Base-by-base conservation (phyloP, 2,113 vertebrate genomes). In the Hemichromis elongatus region DNA sequence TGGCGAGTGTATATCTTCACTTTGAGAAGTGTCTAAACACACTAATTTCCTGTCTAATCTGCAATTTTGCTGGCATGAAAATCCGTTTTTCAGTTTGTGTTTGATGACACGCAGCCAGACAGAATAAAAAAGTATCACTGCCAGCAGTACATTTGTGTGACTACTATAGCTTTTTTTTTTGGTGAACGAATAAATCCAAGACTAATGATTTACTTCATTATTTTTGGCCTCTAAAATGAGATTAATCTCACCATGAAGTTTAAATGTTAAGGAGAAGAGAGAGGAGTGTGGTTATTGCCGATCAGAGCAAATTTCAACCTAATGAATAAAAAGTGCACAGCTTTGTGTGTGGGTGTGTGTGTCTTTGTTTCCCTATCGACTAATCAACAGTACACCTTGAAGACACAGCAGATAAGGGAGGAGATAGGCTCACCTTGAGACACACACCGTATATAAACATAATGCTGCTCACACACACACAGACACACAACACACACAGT, bases 391-490 rank as follows among this genome's bases (percentile, higher is more conserved):
- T 86, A 61, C 92, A 92, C 90, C 92, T 94, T 93, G 90, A 94
- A 94, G 94, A 94, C 92, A 87, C 84, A 85, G 80, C 90, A 90
- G 93, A 95, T 94, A 90, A 94, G 91, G 78, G 57, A 82, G 84
- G 80, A 88, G 92, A 93, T 90, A 77, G 82, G 54, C 90, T 95
- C 94, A 93, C 93, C 94, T 95, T 95, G 92, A 93, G 91, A 92
- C 80, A 59, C 91, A 73, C 87, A 88, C 79, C 61, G 89, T 89
- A 90, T 90, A 63, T 81, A 75, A 92, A 90, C 87, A 84, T 19
- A 52, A 70, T 52, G 56, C 5, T 47, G 9, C 21, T 18, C 77
- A 68, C 84, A 80, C 45, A 52, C 63, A 77, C 82, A 33, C 56
- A 19, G 28, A 61, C 30, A n/a, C 59, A 57, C 55, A 16, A 66